phyloP scores from a whole-genome alignment of 2,797 vertebrate genomes.

The Xiphophorus birchmanni region DNA sequence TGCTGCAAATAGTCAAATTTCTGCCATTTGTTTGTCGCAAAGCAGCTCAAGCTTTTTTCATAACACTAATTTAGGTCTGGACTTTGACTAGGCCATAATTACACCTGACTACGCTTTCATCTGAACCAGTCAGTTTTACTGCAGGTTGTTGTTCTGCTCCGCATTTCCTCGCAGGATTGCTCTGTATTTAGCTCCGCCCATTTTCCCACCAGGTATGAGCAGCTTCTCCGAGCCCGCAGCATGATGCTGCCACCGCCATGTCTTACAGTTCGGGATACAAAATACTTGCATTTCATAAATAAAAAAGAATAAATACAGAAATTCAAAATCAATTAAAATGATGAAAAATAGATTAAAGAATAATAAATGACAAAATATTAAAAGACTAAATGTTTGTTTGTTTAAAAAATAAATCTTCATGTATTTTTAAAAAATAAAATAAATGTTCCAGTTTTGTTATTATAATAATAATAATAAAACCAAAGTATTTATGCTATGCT shows the following conservation, averaged over 20 bases:
- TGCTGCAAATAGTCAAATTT: neutral
- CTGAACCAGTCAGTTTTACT: neutral
- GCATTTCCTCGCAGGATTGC: neutral
- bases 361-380: no score
- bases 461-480: no score
- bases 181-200: neutral
- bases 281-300: no score
- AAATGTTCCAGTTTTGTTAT: no score
- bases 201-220: neutral
- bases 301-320: no score
- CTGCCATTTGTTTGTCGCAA: neutral
- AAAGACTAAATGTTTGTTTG: no score
- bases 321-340: no score
- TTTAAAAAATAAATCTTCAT: no score
- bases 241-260: neutral
- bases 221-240: neutral
- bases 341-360: no score
- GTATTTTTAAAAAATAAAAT: no score
- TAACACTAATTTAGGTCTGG: neutral
- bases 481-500: neutral
- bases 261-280: neutral
- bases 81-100: neutral
- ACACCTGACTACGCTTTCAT: neutral
- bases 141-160: neutral
- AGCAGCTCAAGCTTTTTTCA: neutral